Conservation (phyloP, 2,797 vertebrate genomes). For the Melanotaenia parkinsoni region DNA sequence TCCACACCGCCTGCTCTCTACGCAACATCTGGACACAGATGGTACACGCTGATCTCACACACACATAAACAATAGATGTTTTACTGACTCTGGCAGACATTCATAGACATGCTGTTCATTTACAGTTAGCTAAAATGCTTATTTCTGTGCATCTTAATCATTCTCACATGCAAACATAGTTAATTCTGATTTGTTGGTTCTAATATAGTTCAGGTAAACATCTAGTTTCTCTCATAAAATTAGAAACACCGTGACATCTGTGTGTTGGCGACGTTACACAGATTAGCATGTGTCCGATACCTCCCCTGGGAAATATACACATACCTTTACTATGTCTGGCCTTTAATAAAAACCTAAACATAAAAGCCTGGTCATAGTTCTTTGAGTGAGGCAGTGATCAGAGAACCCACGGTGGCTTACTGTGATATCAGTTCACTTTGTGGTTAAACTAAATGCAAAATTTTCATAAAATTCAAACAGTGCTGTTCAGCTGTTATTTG, state of each 20-base stretch:
- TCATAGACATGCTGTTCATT: conserved; percentile 44
- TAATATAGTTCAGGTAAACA: background rate
- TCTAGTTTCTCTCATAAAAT: conserved; percentile 21
- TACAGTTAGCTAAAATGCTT: conserved; percentile 40
- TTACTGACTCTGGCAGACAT: conserved; percentile 50
- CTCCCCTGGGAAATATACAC: conserved; percentile 66
- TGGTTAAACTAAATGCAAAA: conserved; percentile 2
- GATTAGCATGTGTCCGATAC: conserved; percentile 32
- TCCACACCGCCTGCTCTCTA: conserved; percentile 68
- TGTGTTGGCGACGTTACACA: conserved; percentile 23
- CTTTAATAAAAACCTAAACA: conserved; percentile 64
- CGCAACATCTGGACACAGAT: conserved; percentile 82
- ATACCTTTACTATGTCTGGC: conserved; percentile 59
- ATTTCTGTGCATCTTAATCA: conserved; percentile 4
- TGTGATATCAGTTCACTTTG: conserved; percentile 1
- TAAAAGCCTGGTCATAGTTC: conserved; percentile 50
- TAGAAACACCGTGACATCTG: conserved; percentile 31
- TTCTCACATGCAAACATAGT: conserved; percentile 14
- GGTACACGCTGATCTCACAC: conserved; percentile 60
- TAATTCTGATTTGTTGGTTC: conserved; percentile 10
- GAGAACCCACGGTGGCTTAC: conserved; percentile 14
- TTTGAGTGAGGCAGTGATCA: conserved; percentile 48
- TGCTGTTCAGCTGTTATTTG: background rate
- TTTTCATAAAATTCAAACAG: conserved; percentile 3
- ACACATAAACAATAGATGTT: conserved; percentile 37